These are phyloP conservation scores for Drosophila recens DNA, from an alignment of 2,888 invertebrate genomes.

Conservation along the genomic window DNA sequence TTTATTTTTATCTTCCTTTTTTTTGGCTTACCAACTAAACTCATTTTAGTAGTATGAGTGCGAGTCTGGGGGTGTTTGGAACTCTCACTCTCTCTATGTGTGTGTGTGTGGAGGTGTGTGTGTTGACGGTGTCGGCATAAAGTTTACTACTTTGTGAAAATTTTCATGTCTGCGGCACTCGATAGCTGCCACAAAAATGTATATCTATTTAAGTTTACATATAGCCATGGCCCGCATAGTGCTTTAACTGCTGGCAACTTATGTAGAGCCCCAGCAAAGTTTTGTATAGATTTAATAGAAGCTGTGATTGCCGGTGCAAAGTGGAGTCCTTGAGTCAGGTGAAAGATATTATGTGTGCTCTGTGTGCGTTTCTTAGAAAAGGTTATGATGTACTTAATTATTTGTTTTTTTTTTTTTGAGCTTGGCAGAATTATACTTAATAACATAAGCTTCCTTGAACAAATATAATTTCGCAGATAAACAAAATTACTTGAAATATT, in stretches of 20 bases:
- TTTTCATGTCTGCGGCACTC: slow-evolving; percentile 78
- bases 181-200: slow-evolving; percentile 72
- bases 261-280: slow-evolving; percentile 48
- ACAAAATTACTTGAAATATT: no score
- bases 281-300: slow-evolving; percentile 55
- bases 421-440: no score
- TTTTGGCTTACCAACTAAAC: slow-evolving; percentile 66
- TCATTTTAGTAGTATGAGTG: slow-evolving; percentile 49
- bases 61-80: slow-evolving; percentile 19
- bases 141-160: slow-evolving; percentile 77
- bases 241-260: slow-evolving; percentile 71
- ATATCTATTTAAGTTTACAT: slow-evolving; percentile 31
- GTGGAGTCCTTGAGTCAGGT: slow-evolving; percentile 17
- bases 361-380: neutral
- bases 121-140: slow-evolving; percentile 65
- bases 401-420: no score
- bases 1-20: slow-evolving; percentile 17
- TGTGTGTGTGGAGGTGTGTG: slow-evolving; percentile 5
- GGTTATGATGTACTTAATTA: no score
- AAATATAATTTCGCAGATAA: no score
- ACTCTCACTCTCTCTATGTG: slow-evolving; percentile 19
- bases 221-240: slow-evolving; percentile 40
- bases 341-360: neutral
- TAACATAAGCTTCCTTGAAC: no score
- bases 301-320: slow-evolving; percentile 53